These are phyloP conservation scores for Aurelia sp. DNA, from an alignment of 30 jellyfish, hydroid and myxozoan species.

Conservation along the genomic window DNA sequence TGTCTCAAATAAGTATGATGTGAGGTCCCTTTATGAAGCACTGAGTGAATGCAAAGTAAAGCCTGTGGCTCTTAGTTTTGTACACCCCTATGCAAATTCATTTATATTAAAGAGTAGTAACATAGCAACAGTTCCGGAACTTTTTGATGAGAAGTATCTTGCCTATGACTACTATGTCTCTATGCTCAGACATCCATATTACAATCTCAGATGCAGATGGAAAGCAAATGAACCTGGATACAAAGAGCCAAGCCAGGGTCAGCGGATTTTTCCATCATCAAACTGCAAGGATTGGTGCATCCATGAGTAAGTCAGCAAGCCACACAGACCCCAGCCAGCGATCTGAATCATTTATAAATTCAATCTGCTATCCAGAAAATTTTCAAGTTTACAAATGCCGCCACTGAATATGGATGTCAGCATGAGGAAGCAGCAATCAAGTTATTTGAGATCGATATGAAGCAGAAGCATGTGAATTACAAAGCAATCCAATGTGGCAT, in stretches of 20 bases:
- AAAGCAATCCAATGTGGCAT: slow-evolving; percentile 60
- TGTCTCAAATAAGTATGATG: slow-evolving; percentile 4
- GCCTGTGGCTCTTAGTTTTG: slow-evolving; percentile 24
- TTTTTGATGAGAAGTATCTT: slow-evolving; percentile 25
- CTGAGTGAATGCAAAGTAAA: slow-evolving; percentile 26
- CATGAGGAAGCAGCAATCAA: slow-evolving; percentile 58
- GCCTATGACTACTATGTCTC: slow-evolving; percentile 6
- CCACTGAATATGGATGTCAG: slow-evolving; percentile 59
- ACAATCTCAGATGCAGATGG: slow-evolving; percentile 33
- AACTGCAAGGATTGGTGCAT: slow-evolving; percentile 63
- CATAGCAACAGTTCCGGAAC: slow-evolving; percentile 15
- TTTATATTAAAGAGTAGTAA: slow-evolving; percentile 8
- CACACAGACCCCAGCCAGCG: slow-evolving; percentile 62
- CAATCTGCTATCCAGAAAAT: slow-evolving; percentile 27
- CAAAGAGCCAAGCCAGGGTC: slow-evolving; percentile 61
- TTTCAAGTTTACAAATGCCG: slow-evolving; percentile 4
- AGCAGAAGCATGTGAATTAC: slow-evolving; percentile 52
- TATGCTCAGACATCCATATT: slow-evolving; percentile 41
- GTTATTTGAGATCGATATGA: slow-evolving; percentile 57
- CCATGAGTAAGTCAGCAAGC: slow-evolving; percentile 56
- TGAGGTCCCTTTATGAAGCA: slow-evolving; percentile 14
- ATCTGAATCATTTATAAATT: slow-evolving; percentile 28
- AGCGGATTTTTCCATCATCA: slow-evolving; percentile 46
- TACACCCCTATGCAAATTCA: slow-evolving; percentile 16
- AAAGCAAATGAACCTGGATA: slow-evolving; percentile 33